Evolutionary conservation across 2,113 vertebrate genomes (phyloP), one percentile per base, ranked within the genome.

Genomic region (Ranitomeya variabilis): DNA sequence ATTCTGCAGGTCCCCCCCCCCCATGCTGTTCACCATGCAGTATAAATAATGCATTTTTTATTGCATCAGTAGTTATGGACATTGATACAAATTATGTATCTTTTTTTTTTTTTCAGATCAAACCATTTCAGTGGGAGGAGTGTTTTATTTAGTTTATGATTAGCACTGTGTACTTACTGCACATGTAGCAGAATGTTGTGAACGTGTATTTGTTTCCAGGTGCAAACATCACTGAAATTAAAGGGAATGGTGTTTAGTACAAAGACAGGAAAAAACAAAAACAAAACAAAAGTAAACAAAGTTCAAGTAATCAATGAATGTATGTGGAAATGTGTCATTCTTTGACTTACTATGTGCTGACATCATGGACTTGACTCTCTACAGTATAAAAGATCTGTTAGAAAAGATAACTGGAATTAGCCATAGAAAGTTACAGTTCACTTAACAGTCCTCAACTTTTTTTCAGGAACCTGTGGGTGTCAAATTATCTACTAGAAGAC

Each of bases 161-260:
- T 45, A 45, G 37, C 37, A 45, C 37, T 45, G 37, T 67, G 16
- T 76, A 86, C 84, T 86, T 86, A 86, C 84, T 86, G 84, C 18
- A 86, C 57, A 21, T 60, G 55, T 60, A 86, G 84, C 26, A 86
- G 21, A 86, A 86, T 62, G 23, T 86, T 86, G 26, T 86, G 84
- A 16, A 86, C 69, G 31, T 76, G 71, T 51, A 86, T 86, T 21
- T 19, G 69, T 2, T 73, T n/a, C 67, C 67, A 86, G 14, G 84
- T 86, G 69, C 84, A 86, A 26, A 73, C 84, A 13, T 76, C 55
- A 86, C 84, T 86, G 69, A 85, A 85, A 85, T 59, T 1, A 55
- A 85, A 83, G 6, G 3, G 6, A 19, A 10, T 10, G 55, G 7
- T 57, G 55, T 57, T 57, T 57, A 57, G 55, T 57, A 57, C 8